Base-by-base conservation (phyloP, 2,888 invertebrate genomes). In the Lepetodrilus schrolli region DNA sequence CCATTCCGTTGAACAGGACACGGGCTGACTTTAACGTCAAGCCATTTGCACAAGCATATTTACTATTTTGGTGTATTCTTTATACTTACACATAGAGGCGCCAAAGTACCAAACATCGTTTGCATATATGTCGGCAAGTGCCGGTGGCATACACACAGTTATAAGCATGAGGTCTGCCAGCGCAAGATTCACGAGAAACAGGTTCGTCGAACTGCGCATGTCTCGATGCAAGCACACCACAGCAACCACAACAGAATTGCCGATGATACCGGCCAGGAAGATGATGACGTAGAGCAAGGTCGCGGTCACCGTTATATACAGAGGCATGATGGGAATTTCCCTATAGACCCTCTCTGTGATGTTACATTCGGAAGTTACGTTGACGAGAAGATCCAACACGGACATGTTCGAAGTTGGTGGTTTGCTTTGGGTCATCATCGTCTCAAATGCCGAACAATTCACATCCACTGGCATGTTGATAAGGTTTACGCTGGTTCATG, bases 91-190 rank as follows among this genome's bases (percentile, higher is more conserved):
- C 82, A 84, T 81, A 20, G 76, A 70, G 66, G 78, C 72, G 21
- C 84, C 84, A 37, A 84, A 82, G 38, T 82, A 80, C 84, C 84
- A 84, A 5, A 76, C 78, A 47, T 80, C 81, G 47, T 79, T 81
- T 0, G 81, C 73, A 66, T 79, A 82, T 5, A 83, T 71, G 30
- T 84, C 84, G 26, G 78, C 80, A 7, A 82, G 74, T 0, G 80
- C 82, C 5, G 83, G 79, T 0, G 84, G 84, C 81, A 84, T 79
- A 37, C 83, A 83, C 3, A 84, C 72, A 2, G 79, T 70, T 4
- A 83, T 72, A 3, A 83, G 81, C 3, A 84, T 74, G 21, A 84
- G 74, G 50, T 84, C 84, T 5, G 84, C 83, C 13, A 83, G 73
- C 50, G 82, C 80, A 23, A 84, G 69, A 68, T 83, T 84, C 10